Evolutionary conservation across 2,888 invertebrate genomes (phyloP).

Genomic region (Drosophila mimica): DNA sequence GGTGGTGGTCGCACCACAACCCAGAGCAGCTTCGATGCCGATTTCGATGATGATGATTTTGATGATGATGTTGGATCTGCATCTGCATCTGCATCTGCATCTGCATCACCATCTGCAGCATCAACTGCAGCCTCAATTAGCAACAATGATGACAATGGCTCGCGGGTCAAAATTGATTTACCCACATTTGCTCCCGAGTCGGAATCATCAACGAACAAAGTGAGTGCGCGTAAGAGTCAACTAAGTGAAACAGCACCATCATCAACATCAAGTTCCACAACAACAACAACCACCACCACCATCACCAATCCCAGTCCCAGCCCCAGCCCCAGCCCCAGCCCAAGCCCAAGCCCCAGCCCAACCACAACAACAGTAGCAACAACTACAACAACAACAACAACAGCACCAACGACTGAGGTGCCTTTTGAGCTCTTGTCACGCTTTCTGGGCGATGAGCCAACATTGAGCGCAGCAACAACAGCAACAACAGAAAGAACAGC

Average conservation of each 20-base stretch:
- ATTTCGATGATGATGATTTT: constrained; percentile 82
- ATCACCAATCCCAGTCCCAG: constrained; percentile 42
- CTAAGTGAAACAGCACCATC: constrained; percentile 52
- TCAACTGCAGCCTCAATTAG: constrained; percentile 13
- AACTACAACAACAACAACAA: constrained; percentile 19
- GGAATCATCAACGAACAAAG: constrained; percentile 59
- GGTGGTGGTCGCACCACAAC: constrained; percentile 60
- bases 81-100: constrained; percentile 5
- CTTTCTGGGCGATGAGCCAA: constrained; percentile 47
- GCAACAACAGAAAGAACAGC: background rate
- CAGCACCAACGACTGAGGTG: constrained; percentile 15
- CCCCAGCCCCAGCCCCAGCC: constrained; percentile 38
- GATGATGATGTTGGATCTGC: constrained; percentile 30
- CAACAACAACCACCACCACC: constrained; percentile 30
- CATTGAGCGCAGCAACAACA: constrained; percentile 4
- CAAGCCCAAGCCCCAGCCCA: constrained; percentile 36
- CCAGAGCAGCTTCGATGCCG: constrained; percentile 86
- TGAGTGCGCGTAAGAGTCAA: constrained; percentile 72
- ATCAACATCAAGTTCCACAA: constrained; percentile 33
- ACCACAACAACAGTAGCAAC: constrained; percentile 18
- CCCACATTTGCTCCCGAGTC: constrained; percentile 88
- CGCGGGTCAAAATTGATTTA: constrained; percentile 87
- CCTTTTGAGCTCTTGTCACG: constrained; percentile 45
- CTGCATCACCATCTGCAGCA: constrained; percentile 5
- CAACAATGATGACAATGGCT: constrained; percentile 56